Base-by-base conservation (phyloP, 37 sponge, comb jelly and placozoan genomes). In the Cliona cf. orientalis region DNA sequence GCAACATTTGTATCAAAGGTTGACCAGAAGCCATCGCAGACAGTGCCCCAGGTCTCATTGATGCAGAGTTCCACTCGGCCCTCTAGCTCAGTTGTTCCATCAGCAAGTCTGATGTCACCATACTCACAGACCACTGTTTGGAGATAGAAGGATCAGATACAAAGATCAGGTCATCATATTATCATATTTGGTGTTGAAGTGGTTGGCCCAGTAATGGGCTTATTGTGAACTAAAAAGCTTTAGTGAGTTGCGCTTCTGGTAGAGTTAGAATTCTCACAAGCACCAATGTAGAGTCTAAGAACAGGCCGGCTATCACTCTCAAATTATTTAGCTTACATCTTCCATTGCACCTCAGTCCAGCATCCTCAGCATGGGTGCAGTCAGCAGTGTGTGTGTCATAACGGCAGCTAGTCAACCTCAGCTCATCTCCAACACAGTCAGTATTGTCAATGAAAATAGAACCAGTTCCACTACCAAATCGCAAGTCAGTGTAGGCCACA, bases 301-400 rank as follows among this genome's bases (percentile, higher is more conserved):
- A n/a, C n/a, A n/a, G n/a, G n/a, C n/a, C n/a, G n/a, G n/a, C n/a
- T 63, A 25, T 63, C 17, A 19, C 56, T 53, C 12, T 53, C 17
- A 53, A n/a, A 64, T n/a, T 31, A 64, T 64, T 35, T n/a, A 77
- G 65, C 80, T 79, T 34, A 69, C 71, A 12, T 9, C 38, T 43
- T 38, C 65, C 37, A 58, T 35, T 41, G 57, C 87, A 86, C 3
- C n/a, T 44, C 1, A 86, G 74, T 46, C 87, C 87, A 58, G 80
- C 80, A 71, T 86, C 80, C 11, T 86, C 87, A 55, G 4, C 2
- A 26, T 79, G 80, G 3, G 46, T 61, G 66, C 87, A 86, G 58
- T 84, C 78, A 2, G 40, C 49, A 61, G 74, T 82, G 37, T 57
- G 11, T 45, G 53, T 0, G 31, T 72, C 74, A 59, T 71, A 58